phyloP scores from a whole-genome alignment of 2,797 vertebrate genomes.

The Florisuga fusca region DNA sequence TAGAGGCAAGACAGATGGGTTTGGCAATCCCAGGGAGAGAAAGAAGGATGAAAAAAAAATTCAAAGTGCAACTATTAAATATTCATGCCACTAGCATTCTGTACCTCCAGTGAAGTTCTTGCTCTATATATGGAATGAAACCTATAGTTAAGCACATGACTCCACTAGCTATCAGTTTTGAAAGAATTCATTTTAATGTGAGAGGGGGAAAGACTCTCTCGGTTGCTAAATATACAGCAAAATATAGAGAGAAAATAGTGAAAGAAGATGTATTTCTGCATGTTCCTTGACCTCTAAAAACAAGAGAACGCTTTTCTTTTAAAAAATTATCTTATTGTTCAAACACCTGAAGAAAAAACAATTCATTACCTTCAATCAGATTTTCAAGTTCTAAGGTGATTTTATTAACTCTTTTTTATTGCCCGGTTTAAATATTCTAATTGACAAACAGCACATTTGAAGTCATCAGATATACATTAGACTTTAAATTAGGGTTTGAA shows the following conservation, averaged over 20 bases:
- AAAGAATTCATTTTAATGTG: background rate
- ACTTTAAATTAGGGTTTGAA: constrained; percentile 50
- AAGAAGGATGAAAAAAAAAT: constrained; percentile 20
- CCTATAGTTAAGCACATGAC: constrained; percentile 1
- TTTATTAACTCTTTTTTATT: constrained; percentile 71
- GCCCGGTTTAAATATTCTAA: constrained; percentile 66
- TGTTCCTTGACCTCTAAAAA: background rate
- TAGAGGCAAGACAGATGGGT: constrained; percentile 15
- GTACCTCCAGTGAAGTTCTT: constrained; percentile 15
- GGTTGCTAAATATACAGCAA: background rate
- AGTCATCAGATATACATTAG: constrained; percentile 46
- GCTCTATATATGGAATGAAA: constrained; percentile 18
- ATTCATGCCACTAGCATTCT: constrained; percentile 47
- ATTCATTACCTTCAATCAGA: constrained; percentile 26
- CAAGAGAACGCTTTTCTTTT: background rate
- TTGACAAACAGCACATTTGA: constrained; percentile 20
- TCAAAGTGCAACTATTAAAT: constrained; percentile 42
- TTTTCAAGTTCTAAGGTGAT: constrained; percentile 48
- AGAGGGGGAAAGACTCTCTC: background rate
- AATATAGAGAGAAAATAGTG: constrained; percentile 1
- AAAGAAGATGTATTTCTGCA: background rate
- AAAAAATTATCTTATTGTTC: background rate
- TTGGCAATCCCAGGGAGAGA: constrained; percentile 39
- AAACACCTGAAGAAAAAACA: constrained; percentile 26
- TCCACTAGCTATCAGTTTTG: constrained; percentile 12